Percentiles rank a stretch among this genome's conserved stretches.
phyloP scores from a whole-genome alignment of 1,140 invertebrate species.

The Megalopta genalis region DNA sequence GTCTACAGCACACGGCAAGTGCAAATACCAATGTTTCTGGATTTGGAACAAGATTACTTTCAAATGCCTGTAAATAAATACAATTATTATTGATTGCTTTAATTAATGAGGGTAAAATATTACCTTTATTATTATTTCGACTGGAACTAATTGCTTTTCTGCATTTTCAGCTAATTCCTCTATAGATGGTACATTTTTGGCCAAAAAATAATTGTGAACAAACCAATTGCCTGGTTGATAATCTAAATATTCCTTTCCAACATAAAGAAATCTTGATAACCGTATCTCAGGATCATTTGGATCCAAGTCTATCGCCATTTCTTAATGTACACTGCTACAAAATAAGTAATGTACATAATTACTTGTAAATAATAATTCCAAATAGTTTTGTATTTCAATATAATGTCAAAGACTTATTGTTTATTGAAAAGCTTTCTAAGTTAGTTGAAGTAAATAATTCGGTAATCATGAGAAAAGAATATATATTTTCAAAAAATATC shows the following conservation, averaged over 20 bases:
- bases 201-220: conserved; percentile 79
- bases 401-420: neutral
- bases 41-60: conserved; percentile 80
- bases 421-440: neutral
- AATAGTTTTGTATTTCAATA: neutral
- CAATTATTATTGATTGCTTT: conserved; percentile 27
- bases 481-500: neutral
- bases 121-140: conserved; percentile 80
- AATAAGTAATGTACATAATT: neutral
- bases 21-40: conserved; percentile 82
- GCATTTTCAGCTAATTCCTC: conserved; percentile 73
- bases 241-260: conserved; percentile 81
- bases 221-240: conserved; percentile 82
- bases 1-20: conserved; percentile 81
- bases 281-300: conserved; percentile 63
- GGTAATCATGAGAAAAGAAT: neutral
- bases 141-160: conserved; percentile 74
- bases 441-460: neutral
- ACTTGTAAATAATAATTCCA: neutral
- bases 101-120: conserved; percentile 15
- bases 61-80: conserved; percentile 75
- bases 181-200: conserved; percentile 76
- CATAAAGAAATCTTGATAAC: conserved; percentile 79
- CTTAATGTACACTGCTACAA: conserved; percentile 19
- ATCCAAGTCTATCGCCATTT: conserved; percentile 54